These are phyloP conservation scores for Cottus gobio DNA, from an alignment of 2,113 vertebrate species.

Conservation along the genomic window DNA sequence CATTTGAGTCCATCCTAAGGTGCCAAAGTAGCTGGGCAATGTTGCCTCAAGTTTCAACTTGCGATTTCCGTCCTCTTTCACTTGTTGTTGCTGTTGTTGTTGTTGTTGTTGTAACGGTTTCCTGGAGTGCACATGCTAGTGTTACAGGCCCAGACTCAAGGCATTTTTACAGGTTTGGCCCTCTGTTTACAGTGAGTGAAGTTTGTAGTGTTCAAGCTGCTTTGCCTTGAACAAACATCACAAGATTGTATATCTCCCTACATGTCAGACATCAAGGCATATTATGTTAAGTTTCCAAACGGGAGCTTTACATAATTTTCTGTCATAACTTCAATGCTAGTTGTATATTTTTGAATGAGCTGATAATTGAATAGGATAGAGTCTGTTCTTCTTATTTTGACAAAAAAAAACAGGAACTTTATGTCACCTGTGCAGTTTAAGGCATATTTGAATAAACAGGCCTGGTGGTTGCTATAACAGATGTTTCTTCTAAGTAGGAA, in stretches of 20 bases:
- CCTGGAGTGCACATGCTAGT: not conserved
- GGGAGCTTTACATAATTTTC: conserved; percentile 21
- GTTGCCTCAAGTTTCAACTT: conserved; percentile 63
- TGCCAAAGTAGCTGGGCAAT: conserved; percentile 12
- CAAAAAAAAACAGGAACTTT: not conserved
- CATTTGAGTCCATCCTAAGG: conserved; percentile 8
- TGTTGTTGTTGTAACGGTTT: conserved; percentile 29
- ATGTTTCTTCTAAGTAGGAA: not conserved
- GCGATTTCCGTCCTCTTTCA: conserved; percentile 58
- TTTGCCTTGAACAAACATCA: not conserved
- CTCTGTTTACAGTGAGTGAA: not conserved
- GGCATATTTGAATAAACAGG: not conserved
- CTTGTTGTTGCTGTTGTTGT: conserved; percentile 21
- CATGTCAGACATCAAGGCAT: not conserved
- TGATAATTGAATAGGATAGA: not conserved
- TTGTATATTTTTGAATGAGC: not conserved
- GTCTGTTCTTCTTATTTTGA: not conserved
- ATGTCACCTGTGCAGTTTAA: not conserved
- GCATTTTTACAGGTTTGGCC: not conserved
- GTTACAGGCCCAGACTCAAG: not conserved
- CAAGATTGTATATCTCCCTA: not conserved
- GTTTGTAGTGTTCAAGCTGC: not conserved
- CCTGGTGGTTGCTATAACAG: not conserved
- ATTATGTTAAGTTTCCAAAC: not conserved
- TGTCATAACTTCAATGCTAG: not conserved